Conservation (phyloP, 2,888 invertebrate genomes). For the Pycnomerus fuliginosus region DNA sequence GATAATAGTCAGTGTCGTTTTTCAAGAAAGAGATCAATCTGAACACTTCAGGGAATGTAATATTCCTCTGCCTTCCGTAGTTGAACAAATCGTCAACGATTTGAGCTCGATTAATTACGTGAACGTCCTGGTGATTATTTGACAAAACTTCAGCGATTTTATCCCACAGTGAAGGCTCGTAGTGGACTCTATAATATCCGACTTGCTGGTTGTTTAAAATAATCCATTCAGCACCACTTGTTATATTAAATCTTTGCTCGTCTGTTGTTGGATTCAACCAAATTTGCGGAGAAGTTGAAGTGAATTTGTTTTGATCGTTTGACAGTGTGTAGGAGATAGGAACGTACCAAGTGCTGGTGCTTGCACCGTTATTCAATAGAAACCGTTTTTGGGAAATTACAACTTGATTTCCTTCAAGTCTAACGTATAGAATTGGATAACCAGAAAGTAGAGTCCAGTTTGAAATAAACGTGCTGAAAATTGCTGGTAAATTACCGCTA, state of each 20-base stretch:
- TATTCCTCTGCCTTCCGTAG: conserved; percentile 66
- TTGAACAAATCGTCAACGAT: conserved; percentile 77
- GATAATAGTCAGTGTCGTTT: conserved; percentile 68
- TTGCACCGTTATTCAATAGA: no score
- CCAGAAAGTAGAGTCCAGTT: no score
- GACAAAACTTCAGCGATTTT: conserved; percentile 53
- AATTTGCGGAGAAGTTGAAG: conserved; percentile 40
- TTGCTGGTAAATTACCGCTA: no score
- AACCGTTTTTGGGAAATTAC: no score
- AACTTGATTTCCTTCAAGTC: no score
- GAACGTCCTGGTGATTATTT: conserved; percentile 54
- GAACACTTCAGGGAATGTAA: conserved; percentile 61
- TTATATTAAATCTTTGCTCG: conserved; percentile 1
- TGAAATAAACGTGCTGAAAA: no score
- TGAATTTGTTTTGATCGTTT: conserved; percentile 47
- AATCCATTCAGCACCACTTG: conserved; percentile 29
- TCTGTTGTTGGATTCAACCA: conserved; percentile 39
- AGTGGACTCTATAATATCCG: conserved; percentile 67
- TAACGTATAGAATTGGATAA: no score
- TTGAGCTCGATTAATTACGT: conserved; percentile 70
- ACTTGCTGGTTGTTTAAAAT: conserved; percentile 34
- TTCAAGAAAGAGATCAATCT: conserved; percentile 67
- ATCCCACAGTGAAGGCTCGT: conserved; percentile 61
- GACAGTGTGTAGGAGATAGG: no score
- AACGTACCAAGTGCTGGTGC: no score